Evolutionary conservation across 37 sponge, comb jelly and placozoan species (phyloP).

Genomic region (Bolinopsis microptera): DNA sequence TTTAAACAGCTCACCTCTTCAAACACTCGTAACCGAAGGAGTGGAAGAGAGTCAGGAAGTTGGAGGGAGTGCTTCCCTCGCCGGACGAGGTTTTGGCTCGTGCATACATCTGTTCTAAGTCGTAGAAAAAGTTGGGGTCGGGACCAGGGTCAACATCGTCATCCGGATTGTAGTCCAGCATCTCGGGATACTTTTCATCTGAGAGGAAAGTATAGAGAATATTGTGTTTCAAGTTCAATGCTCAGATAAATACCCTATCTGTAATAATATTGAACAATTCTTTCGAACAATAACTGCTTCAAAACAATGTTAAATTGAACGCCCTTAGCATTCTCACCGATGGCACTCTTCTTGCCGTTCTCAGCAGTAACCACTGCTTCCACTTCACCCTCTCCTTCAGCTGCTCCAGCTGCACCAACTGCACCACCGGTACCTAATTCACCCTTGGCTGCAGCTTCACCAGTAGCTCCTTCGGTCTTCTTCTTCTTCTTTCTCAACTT

Average conservation of each 20-base stretch:
- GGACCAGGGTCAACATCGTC: conserved; percentile 50
- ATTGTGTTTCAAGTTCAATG: neutral
- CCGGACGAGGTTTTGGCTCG: neutral
- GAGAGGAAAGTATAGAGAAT: neutral
- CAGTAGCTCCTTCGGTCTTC: conserved; percentile 1
- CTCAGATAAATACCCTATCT: neutral
- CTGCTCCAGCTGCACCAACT: conserved; percentile 26
- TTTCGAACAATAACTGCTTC: neutral
- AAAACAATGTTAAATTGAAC: too few relatives aligned
- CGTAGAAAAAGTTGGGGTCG: conserved; percentile 26
- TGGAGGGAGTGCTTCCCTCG: conserved; percentile 36
- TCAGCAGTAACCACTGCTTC: neutral
- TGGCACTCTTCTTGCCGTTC: conserved; percentile 38
- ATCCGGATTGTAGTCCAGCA: conserved; percentile 39
- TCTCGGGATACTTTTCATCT: conserved; percentile 59
- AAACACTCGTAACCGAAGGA: conserved; percentile 97
- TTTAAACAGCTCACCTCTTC: conserved; percentile 76
- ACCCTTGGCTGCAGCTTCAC: conserved; percentile 14
- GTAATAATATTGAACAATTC: too few relatives aligned
- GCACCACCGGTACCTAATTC: conserved; percentile 44
- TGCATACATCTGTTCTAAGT: conserved; percentile 18
- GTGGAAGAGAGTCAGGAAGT: conserved; percentile 70
- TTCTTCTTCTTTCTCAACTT: neutral
- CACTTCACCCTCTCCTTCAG: neutral
- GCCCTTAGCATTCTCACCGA: too few relatives aligned